A percentile compares a stretch with the other conserved stretches of the same genome.
Evolutionary conservation across 2,113 vertebrate genomes (phyloP).

Genomic region (Dasyornis broadbenti): DNA sequence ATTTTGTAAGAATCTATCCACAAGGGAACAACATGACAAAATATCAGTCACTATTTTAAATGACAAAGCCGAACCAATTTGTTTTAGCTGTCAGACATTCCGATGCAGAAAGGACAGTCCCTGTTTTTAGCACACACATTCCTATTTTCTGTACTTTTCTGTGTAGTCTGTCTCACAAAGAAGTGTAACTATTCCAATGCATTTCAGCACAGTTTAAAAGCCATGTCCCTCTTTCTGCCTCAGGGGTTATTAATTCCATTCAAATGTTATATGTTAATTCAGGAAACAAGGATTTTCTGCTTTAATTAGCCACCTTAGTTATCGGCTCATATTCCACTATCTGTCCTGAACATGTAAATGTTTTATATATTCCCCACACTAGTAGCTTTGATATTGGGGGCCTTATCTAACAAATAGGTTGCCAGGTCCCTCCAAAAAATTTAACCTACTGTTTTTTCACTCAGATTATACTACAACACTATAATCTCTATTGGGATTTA

Average conservation of each 20-base stretch:
- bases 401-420: background rate
- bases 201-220: constrained; percentile 33
- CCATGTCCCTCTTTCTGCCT: background rate
- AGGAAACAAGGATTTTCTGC: background rate
- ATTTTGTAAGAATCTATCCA: background rate
- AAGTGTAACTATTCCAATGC: background rate
- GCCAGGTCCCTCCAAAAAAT: background rate
- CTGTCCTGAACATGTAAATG: background rate
- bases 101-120: background rate
- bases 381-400: background rate
- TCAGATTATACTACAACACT: background rate
- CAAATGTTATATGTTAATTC: background rate
- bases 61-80: background rate
- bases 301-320: constrained; percentile 9
- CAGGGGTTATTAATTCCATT: background rate
- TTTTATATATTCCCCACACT: background rate
- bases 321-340: background rate
- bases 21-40: background rate
- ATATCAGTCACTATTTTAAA: constrained; percentile 37
- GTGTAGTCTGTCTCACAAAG: background rate
- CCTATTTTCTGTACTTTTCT: background rate
- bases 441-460: background rate
- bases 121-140: background rate
- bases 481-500: background rate
- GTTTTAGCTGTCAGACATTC: background rate